Evolutionary conservation across 2,113 vertebrate genomes (phyloP).

Genomic region (Laticauda laticaudata): DNA sequence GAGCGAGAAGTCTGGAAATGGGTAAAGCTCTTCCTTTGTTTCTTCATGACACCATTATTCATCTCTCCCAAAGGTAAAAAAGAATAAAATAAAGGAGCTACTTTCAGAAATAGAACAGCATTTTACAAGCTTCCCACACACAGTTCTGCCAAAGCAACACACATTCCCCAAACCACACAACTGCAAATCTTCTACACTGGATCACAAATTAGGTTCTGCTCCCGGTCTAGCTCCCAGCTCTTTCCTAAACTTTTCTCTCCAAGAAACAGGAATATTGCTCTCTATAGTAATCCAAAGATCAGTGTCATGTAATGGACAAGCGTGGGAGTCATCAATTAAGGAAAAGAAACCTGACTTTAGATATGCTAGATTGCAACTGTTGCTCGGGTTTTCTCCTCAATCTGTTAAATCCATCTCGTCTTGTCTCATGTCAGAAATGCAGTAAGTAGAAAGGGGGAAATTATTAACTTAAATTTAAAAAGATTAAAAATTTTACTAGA

Average conservation of each 20-base stretch:
- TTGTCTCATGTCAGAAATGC: background rate
- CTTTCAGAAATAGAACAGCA: slow-evolving; percentile 44
- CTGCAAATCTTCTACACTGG: background rate
- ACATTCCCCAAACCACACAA: background rate
- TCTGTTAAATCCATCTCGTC: background rate
- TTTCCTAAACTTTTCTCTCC: background rate
- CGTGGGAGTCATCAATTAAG: no score
- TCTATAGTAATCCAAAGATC: background rate
- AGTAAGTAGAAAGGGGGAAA: background rate
- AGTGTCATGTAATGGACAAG: background rate
- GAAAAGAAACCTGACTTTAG: background rate
- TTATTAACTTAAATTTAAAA: background rate
- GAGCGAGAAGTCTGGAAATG: slow-evolving; percentile 26
- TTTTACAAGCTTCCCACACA: slow-evolving; percentile 25
- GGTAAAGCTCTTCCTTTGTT: slow-evolving; percentile 15
- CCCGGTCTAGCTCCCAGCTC: background rate
- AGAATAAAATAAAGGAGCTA: slow-evolving; percentile 34
- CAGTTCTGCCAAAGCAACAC: background rate
- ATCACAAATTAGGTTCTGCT: background rate
- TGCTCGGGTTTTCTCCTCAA: background rate
- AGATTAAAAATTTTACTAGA: background rate
- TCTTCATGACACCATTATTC: slow-evolving; percentile 45
- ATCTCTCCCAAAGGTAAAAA: slow-evolving; percentile 43
- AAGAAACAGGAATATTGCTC: background rate
- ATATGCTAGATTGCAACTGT: background rate